Percentiles rank a stretch among this genome's conserved stretches.
These are phyloP conservation scores for Drosophila lutescens DNA, from an alignment of 2,888 invertebrate species.

Conservation along the genomic window DNA sequence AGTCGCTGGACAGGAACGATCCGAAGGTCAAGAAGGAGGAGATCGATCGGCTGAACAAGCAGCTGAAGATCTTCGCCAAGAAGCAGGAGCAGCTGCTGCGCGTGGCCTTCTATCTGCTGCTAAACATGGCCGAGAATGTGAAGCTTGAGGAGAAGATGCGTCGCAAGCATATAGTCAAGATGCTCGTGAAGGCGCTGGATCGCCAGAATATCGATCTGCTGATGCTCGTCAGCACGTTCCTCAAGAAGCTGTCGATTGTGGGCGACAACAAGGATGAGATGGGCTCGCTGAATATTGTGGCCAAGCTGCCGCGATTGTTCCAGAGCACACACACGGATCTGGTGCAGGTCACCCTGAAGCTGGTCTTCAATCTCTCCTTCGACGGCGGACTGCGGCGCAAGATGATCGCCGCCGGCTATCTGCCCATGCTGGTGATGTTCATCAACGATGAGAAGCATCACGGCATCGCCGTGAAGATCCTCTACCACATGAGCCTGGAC, in stretches of 20 bases:
- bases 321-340: slow-evolving; percentile 86
- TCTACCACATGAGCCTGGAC: slow-evolving; percentile 98
- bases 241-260: slow-evolving; percentile 97
- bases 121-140: slow-evolving; percentile 98
- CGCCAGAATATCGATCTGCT: slow-evolving; percentile 95
- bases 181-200: slow-evolving; percentile 94
- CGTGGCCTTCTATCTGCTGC: slow-evolving; percentile 95
- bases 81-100: slow-evolving; percentile 97
- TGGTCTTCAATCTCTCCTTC: slow-evolving; percentile 98
- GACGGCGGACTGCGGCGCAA: slow-evolving; percentile 93
- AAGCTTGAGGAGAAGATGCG: slow-evolving; percentile 99
- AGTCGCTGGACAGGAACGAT: slow-evolving; percentile 82
- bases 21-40: slow-evolving; percentile 87
- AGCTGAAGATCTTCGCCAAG: slow-evolving; percentile 91
- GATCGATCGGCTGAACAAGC: slow-evolving; percentile 91
- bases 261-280: slow-evolving; percentile 97
- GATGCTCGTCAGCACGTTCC: slow-evolving; percentile 95
- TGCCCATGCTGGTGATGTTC: slow-evolving; percentile 95
- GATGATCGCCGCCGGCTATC: slow-evolving; percentile 94
- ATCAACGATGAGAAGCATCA: slow-evolving; percentile 94
- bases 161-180: slow-evolving; percentile 94
- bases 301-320: slow-evolving; percentile 92
- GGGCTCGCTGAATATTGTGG: slow-evolving; percentile 91
- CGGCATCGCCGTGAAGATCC: slow-evolving; percentile 90
- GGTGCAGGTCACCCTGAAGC: slow-evolving; percentile 91